Conservation (phyloP, 1,140 invertebrate genomes). For the Ericerus pela region DNA sequence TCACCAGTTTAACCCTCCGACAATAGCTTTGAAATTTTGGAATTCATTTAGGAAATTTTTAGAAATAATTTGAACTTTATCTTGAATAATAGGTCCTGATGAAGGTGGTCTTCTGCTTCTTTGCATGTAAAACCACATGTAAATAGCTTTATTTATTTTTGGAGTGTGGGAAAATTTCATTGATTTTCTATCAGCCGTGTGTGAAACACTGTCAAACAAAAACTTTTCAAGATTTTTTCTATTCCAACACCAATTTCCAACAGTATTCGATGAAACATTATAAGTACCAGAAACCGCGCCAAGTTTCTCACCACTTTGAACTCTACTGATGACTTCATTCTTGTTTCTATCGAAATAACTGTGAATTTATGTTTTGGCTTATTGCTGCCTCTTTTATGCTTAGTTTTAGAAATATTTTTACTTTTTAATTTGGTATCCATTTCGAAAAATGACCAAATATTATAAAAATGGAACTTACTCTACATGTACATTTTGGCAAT, state of each 20-base stretch:
- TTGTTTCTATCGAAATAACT: not conserved
- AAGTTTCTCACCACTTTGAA: not conserved
- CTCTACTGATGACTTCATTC: not conserved
- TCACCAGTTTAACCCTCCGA: slow-evolving; percentile 27
- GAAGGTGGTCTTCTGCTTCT: not conserved
- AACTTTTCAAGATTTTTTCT: no score
- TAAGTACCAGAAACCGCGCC: not conserved
- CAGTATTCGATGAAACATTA: not conserved
- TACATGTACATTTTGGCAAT: no score
- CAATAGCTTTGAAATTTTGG: slow-evolving; percentile 27
- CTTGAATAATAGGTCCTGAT: slow-evolving; percentile 1
- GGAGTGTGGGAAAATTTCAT: not conserved
- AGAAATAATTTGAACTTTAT: not conserved
- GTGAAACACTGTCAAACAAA: not conserved
- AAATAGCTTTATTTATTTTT: slow-evolving; percentile 2
- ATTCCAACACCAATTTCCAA: not conserved
- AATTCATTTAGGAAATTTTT: slow-evolving; percentile 21
- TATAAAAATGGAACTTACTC: no score
- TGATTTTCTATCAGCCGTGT: not conserved
- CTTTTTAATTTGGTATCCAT: no score
- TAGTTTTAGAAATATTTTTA: no score
- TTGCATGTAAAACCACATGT: slow-evolving; percentile 6
- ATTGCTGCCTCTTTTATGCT: no score
- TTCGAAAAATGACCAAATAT: no score
- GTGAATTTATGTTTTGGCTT: not conserved